Percentiles rank a stretch among this genome's conserved stretches.
phyloP scores from a whole-genome alignment of 1,140 invertebrate species.

The Hyles euphorbiae region DNA sequence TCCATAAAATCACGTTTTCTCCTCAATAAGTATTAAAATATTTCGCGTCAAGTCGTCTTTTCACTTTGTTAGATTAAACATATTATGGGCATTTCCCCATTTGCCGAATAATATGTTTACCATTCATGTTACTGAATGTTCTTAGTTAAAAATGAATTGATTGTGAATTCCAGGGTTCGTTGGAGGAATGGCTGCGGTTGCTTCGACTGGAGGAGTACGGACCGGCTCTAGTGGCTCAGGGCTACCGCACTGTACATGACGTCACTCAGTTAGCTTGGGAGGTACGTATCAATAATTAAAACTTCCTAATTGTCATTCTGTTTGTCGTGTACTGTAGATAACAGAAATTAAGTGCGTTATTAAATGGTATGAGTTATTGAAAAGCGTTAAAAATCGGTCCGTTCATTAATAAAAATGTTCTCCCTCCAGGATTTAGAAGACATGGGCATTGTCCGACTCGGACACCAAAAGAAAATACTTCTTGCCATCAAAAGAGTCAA shows the following conservation, averaged over 20 bases:
- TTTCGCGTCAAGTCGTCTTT: too few species aligned
- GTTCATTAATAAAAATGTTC: not conserved
- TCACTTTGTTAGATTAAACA: too few species aligned
- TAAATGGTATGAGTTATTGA: too few species aligned
- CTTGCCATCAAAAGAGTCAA: constrained; percentile 98
- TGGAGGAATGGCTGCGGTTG: constrained; percentile 95
- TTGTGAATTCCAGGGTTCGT: constrained; percentile 79
- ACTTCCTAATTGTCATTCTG: too few species aligned
- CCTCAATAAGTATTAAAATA: too few species aligned
- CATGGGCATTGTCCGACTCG: constrained; percentile 95
- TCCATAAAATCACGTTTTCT: too few species aligned
- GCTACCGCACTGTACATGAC: constrained; percentile 94
- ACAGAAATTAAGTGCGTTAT: too few species aligned
- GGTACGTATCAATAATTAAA: constrained; percentile 35
- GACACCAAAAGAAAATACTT: constrained; percentile 98
- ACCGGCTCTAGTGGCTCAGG: constrained; percentile 91
- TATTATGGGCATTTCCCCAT: too few species aligned
- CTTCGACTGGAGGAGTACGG: constrained; percentile 95
- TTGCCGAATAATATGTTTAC: too few species aligned
- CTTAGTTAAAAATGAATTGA: too few species aligned
- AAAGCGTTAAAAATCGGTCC: not conserved
- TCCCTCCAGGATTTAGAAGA: constrained; percentile 91
- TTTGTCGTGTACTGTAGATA: too few species aligned
- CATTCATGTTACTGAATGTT: too few species aligned
- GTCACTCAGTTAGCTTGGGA: constrained; percentile 97